phyloP scores from a whole-genome alignment of 2,888 invertebrate species.

The Tenthredo mesomela region DNA sequence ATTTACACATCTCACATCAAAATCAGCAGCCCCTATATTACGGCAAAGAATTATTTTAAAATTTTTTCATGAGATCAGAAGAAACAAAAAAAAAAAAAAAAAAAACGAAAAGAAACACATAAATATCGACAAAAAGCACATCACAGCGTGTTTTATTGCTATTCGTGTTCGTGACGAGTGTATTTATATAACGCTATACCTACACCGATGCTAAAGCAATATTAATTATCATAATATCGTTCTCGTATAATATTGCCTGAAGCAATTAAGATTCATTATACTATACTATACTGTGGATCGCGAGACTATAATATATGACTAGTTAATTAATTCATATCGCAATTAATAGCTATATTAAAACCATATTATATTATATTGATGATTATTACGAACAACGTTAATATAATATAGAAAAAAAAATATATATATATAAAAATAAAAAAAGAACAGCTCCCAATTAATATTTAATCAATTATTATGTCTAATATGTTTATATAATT shows the following conservation, averaged over 20 bases:
- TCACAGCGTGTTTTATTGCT: conserved; percentile 27
- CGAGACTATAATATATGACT: background rate
- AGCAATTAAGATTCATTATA: conserved; percentile 46
- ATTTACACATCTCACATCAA: background rate
- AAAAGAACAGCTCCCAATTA: background rate
- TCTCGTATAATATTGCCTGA: conserved; percentile 31
- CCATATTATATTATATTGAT: background rate
- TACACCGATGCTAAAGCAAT: background rate
- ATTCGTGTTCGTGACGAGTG: background rate
- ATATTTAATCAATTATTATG: background rate
- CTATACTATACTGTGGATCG: conserved; percentile 14
- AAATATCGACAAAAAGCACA: conserved; percentile 17
- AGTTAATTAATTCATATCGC: background rate
- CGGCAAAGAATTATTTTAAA: background rate
- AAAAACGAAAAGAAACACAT: background rate
- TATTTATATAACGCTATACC: background rate
- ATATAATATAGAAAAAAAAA: background rate
- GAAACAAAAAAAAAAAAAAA: background rate
- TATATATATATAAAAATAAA: no score
- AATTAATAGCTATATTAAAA: background rate
- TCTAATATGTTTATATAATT: background rate
- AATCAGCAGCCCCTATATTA: background rate
- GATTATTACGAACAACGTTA: background rate
- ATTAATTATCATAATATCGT: background rate
- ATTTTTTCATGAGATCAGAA: background rate